Evolutionary conservation across 2,888 invertebrate genomes (phyloP).

Genomic region (Rosalia funebris): DNA sequence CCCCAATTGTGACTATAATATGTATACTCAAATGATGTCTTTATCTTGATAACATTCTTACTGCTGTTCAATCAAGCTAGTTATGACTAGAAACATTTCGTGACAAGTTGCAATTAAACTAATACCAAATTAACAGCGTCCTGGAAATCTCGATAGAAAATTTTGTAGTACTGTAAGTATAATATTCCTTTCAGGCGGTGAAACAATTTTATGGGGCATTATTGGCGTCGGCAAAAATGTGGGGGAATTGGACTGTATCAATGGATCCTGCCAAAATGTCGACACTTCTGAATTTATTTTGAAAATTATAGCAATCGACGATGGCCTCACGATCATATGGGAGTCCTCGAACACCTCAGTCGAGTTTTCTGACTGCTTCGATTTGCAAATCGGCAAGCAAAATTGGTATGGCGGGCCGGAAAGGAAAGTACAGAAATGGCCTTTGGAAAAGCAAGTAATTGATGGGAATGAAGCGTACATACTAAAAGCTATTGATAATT

Average conservation of each 20-base stretch:
- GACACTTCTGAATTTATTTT: too few relatives aligned
- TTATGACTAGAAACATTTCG: too few relatives aligned
- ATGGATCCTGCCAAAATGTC: not conserved
- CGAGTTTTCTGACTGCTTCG: conserved; percentile 63
- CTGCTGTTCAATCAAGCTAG: too few relatives aligned
- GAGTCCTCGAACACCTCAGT: conserved; percentile 23
- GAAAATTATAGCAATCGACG: not conserved
- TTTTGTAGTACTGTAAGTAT: too few relatives aligned
- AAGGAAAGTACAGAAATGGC: conserved; percentile 72
- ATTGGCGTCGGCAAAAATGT: not conserved
- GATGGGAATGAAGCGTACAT: conserved; percentile 66
- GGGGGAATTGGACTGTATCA: not conserved
- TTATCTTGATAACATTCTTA: too few relatives aligned
- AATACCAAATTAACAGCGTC: too few relatives aligned
- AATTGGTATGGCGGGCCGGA: conserved; percentile 78
- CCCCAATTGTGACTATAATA: too few relatives aligned
- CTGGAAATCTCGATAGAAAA: too few relatives aligned
- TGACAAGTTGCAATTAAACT: too few relatives aligned
- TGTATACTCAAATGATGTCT: too few relatives aligned
- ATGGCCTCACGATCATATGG: conserved; percentile 25
- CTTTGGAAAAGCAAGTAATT: conserved; percentile 70
- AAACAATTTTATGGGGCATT: not conserved
- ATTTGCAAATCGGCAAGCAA: conserved; percentile 64
- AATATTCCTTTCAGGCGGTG: not conserved
- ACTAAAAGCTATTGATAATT: conserved; percentile 68